Percentiles rank a stretch among this genome's conserved stretches.
Evolutionary conservation across 2,888 invertebrate genomes (phyloP).

Genomic region (Ommatoiulus sabulosus): DNA sequence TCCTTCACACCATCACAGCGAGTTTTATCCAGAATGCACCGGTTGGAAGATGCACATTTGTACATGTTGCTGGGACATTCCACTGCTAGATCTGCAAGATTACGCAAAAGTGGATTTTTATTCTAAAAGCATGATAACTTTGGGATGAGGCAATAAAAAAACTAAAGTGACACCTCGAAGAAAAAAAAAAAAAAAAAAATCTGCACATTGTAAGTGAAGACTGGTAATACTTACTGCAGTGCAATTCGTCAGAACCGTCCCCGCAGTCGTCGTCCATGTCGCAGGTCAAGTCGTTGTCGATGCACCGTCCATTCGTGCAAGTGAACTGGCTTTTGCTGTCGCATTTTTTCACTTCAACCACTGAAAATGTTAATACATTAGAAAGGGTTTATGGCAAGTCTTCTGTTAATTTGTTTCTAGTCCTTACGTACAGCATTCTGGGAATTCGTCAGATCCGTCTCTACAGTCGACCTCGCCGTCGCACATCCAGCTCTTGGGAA

Average conservation of each 20-base stretch:
- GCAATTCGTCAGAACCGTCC: conserved; percentile 55
- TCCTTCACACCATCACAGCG: conserved; percentile 61
- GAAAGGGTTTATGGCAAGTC: not conserved
- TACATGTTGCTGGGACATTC: conserved; percentile 55
- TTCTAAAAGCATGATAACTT: too few species aligned
- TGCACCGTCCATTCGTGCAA: conserved; percentile 49
- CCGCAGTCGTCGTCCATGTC: conserved; percentile 55
- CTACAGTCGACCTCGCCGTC: conserved; percentile 67
- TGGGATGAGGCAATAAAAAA: too few species aligned
- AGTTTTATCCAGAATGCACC: conserved; percentile 59
- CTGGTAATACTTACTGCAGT: conserved; percentile 55
- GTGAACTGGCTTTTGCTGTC: not conserved
- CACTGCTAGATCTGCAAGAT: not conserved
- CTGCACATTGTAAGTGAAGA: too few species aligned
- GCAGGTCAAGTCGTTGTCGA: conserved; percentile 20
- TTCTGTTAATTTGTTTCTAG: not conserved
- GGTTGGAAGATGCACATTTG: conserved; percentile 59
- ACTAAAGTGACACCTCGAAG: too few species aligned
- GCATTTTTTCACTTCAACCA: conserved; percentile 38
- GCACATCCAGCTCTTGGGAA: conserved; percentile 67
- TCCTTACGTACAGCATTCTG: conserved; percentile 53
- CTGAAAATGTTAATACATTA: conserved; percentile 1
- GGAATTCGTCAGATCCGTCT: conserved; percentile 68
- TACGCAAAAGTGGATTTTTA: too few species aligned
- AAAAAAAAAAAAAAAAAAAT: not conserved